Evolutionary conservation across 2,888 invertebrate genomes (phyloP), one percentile per base, ranked within the genome.

Genomic region (Pollenia griseotomentosa): DNA sequence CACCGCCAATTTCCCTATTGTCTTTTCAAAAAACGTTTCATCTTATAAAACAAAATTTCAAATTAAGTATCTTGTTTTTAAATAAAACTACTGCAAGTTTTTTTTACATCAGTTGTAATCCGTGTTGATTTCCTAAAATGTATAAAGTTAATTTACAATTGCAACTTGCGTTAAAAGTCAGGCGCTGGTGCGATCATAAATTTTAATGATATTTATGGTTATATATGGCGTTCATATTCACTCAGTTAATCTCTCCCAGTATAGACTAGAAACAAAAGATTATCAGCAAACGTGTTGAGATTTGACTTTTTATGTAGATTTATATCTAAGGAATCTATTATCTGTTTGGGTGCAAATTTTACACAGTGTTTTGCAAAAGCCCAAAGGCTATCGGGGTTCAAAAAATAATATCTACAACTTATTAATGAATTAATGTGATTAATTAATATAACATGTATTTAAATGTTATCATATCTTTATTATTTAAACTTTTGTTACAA

Each of bases 121-220:
- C 40, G 7, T 14, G 16, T 33, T 48, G 33, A 33, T 14, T 10
- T 12, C 8, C 5, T 44, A 55, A 16, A 19, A 9, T 12, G 8
- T 12, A 55, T 55, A 23, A 57, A 44, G 44, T 23, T 42, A 44
- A 71, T 71, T 57, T 57, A 71, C 12, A 11, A 73, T 42, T 48
- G 14, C 12, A 65, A 44, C 14, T 48, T 14, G 2, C 3, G 48
- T 51, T 33, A 59, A 5, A 71, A 6, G 14, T n/a, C 14, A 23
- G 57, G 0, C 14, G 44, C 44, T 23, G 23, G 16, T 14, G 12
- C 8, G 46, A 2, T 48, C 59, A 48, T 74, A 74, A 61, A 74
- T 74, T 74, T 48, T 16, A 12, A 8, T 40, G 4, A n/a, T 40
- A 61, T 61, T 74, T 74, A 74, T 46, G 19, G 11, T 65, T 44